Conservation (phyloP, 2,797 vertebrate species). For the Sardinella longiceps region DNA sequence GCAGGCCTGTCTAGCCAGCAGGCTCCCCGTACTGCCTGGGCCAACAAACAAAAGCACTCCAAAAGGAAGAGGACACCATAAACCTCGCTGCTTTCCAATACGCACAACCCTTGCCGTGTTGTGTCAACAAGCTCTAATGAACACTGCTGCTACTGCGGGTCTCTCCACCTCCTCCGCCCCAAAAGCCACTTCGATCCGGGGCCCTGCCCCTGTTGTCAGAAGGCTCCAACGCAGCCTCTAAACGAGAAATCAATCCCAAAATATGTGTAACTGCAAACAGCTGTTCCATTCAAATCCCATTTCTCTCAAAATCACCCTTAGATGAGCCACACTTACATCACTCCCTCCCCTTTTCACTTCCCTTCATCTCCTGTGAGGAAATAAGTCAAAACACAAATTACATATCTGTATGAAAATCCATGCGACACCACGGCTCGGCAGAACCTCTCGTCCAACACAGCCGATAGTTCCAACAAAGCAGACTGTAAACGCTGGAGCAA, state of each 20-base stretch:
- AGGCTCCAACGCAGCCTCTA: neutral
- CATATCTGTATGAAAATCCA: conserved; percentile 20
- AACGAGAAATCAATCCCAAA: conserved; percentile 18
- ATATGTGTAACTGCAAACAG: conserved; percentile 20
- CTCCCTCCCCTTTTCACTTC: neutral
- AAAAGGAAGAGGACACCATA: neutral
- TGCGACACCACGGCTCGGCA: neutral
- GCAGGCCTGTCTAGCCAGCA: neutral
- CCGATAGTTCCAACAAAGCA: neutral
- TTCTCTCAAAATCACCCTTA: conserved; percentile 19
- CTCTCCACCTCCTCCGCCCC: neutral
- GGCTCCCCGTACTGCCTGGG: neutral
- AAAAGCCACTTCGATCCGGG: neutral
- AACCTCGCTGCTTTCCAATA: neutral
- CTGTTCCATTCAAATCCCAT: conserved; percentile 19
- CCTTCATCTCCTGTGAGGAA: neutral
- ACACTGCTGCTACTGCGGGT: neutral
- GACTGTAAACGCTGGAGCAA: conserved; percentile 4
- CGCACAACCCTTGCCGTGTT: neutral
- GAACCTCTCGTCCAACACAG: neutral
- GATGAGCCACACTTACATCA: conserved; percentile 1
- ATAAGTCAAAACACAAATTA: conserved; percentile 20
- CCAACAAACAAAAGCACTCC: neutral
- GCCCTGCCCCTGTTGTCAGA: neutral
- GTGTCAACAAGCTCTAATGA: conserved; percentile 14